Base-by-base conservation (phyloP, 2,797 vertebrate species). In the Semaprochilodus insignis region DNA sequence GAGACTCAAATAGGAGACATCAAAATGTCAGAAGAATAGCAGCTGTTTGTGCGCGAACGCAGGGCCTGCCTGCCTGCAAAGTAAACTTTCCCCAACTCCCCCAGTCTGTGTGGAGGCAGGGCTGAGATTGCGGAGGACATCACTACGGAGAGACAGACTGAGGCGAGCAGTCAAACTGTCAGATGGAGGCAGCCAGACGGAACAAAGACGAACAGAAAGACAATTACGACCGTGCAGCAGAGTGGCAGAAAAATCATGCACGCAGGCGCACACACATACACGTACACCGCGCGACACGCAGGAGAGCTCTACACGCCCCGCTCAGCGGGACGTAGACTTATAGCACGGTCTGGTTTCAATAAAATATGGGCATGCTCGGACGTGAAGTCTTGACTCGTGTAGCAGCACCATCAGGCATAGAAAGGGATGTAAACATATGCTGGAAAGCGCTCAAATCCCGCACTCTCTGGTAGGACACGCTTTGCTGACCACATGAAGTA, bases 151-250 rank as follows among this genome's bases (percentile, higher is more conserved):
- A 91, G 77, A 83, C 72, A 77, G 86, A 87, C 80, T 84, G 85
- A 88, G 91, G 91, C 90, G 89, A 91, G 90, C 92, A 93, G 92
- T 93, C 93, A 94, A 93, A 93, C 92, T 94, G 94, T 93, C 94
- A 94, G 91, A 88, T 89, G 87, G 89, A 93, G 91, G 93, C 92
- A 83, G 89, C 90, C 93, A 93, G 90, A 94, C 82, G 91, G 93
- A 94, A 94, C 93, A 93, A 92, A 93, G 92, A 93, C 85, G 90
- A 93, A 92, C 90, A 89, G 88, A 88, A 89, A 93, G 92, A 93
- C 91, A 90, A 93, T 94, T 93, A 93, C 91, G 89, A 89, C 83
- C 84, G 85, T 44, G 87, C 74, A 73, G 91, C 81, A 15, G 86
- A 90, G 88, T 88, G 91, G 91, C 89, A 91, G 88, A 83, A 82